These are phyloP conservation scores for Balanococcus diminutus DNA, from an alignment of 2,888 invertebrate genomes.

Conservation along the genomic window DNA sequence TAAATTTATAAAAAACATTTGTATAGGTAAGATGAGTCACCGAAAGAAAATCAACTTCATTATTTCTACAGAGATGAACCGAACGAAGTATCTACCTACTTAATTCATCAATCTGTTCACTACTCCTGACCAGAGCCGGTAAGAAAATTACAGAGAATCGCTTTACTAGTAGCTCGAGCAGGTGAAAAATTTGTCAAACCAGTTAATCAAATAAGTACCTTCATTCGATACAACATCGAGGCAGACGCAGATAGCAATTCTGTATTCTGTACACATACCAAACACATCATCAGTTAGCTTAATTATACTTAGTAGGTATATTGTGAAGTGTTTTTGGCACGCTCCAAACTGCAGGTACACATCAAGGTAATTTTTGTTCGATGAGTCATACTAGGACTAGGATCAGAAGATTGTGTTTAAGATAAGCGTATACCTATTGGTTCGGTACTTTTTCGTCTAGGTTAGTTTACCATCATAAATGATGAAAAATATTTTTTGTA, in stretches of 20 bases:
- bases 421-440: not conserved
- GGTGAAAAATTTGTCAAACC: not conserved
- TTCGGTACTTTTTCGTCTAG: not conserved
- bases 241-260: not conserved
- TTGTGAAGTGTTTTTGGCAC: not conserved
- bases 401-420: not conserved
- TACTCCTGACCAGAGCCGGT: too few relatives aligned
- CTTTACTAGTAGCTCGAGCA: not conserved
- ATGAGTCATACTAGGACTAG: constrained; percentile 1
- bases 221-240: not conserved
- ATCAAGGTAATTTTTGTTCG: constrained; percentile 5
- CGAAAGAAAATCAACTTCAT: too few relatives aligned
- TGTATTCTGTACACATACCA: not conserved
- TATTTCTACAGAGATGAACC: too few relatives aligned
- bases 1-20: too few relatives aligned
- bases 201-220: not conserved
- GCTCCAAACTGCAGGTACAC: not conserved
- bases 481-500: too few relatives aligned
- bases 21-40: too few relatives aligned
- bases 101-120: too few relatives aligned
- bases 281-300: too few relatives aligned
- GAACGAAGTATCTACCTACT: too few relatives aligned
- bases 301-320: not conserved
- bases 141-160: not conserved
- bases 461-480: not conserved